Evolutionary conservation across 1,140 invertebrate genomes (phyloP), one percentile per base, ranked within the genome.

Genomic region (Pachypeltis micranthus): DNA sequence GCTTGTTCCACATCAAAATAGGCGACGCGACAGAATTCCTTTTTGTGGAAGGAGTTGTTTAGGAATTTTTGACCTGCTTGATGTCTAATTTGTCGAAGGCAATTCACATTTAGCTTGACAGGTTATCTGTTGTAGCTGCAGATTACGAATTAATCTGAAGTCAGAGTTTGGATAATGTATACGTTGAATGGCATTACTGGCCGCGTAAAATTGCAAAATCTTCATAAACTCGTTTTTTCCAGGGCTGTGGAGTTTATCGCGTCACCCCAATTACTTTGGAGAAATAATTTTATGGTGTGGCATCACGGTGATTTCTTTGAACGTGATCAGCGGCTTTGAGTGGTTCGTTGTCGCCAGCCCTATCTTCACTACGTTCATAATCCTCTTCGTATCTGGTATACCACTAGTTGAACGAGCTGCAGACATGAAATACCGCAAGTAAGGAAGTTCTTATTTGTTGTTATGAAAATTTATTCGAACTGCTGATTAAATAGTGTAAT

Each of bases 251-350:
- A 83, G 85, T 47, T 71, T 92, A 12, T 94, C 91, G 0, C 81
- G 93, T 61, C 93, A 96, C 77, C 93, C 93, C 0, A 96, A 96
- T 74, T 96, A 96, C 72, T 94, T 96, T 75, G 93, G 93, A 1
- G 93, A 96, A 77, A 91, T 96, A 26, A 78, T 91, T 0, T 78
- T 96, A 1, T 96, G 93, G 93, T 93, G 91, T 85, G 92, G 93
- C 1, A 86, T 96, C 47, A 96, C 94, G 71, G 81, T 91, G 47
- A 90, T 94, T 72, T 90, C 90, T 0, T 74, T 92, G 1, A 92
- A 91, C 70, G 86, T 93, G 1, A 84, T 95, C 54, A 81, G 86
- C 70, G 85, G 86, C 31, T 70, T 83, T 61, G 85, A 93, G 78
- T 89, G 88, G 86, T 77, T 90, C 12, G 88, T 85, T 12, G 86